Base-by-base conservation (phyloP, 2,888 invertebrate species). In the Eugnorisma glareosa region DNA sequence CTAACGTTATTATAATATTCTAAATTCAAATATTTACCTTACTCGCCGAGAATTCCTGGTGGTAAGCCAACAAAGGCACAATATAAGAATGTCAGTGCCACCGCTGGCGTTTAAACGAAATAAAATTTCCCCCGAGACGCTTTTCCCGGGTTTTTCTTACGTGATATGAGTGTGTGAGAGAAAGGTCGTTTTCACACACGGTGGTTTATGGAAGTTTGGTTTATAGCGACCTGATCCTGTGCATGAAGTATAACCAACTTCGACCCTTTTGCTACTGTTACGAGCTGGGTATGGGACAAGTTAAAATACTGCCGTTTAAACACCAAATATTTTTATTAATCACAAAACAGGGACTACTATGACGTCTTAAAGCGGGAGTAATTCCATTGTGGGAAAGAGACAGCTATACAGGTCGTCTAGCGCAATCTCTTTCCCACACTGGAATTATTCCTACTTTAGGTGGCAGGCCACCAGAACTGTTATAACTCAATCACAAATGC, bases 81-180 rank as follows among this genome's bases (percentile, higher is more conserved):
- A 82, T 84, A 82, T 80, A 80, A 84, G 77, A 83, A 82, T 84
- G 79, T 72, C 82, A 85, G 81, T 77, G 73, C 64, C 77, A 74
- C 79, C 70, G 64, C 74, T 67, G 75, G 86, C 82, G 84, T 85
- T 86, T 89, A 88, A 86, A 82, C 77, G 89, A 86, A 90, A 88
- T 90, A 87, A 87, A 89, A 90, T 86, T 90, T 88, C 89, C 89
- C 88, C 67, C 63, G 86, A 79, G 87, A 79, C n/a, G 35, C 51
- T 80, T 75, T 70, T 75, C 67, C 77, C 79, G 66, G 81, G 82
- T 72, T 85, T 82, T 86, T 82, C 82, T 64, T 57, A 51, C 15
- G 13, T 8, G 10, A 31, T 63, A 37, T 64, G 61, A 59, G 72
- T 51, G 72, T 54, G 74, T 73, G n/a, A 54, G 66, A 21, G 45